Percentiles rank a stretch among this genome's conserved stretches.
These are phyloP conservation scores for Metellina segmentata DNA, from an alignment of 2,888 invertebrate species.

Conservation along the genomic window DNA sequence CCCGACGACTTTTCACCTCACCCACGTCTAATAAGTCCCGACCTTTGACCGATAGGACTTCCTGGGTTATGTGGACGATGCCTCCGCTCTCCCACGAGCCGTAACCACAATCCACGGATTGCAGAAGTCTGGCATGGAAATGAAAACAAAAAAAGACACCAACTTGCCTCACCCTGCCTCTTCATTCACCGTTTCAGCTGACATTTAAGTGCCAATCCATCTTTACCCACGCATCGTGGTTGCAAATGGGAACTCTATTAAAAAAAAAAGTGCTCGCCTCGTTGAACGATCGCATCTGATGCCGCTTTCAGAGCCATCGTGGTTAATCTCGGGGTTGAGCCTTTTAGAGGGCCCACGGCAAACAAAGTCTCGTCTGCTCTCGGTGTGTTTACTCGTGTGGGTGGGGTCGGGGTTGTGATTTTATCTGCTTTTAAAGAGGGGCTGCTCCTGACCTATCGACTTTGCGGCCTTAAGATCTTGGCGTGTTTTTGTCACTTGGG, in stretches of 20 bases:
- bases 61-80: conserved; percentile 5
- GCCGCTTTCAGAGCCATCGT: neutral
- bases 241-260: neutral
- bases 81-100: conserved; percentile 5
- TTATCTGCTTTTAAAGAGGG: conserved; percentile 46
- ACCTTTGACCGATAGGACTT: conserved; percentile 36
- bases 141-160: neutral
- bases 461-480: neutral
- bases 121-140: no score
- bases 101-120: neutral
- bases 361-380: conserved; percentile 5
- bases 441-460: neutral
- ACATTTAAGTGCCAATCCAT: conserved; percentile 39
- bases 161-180: no score
- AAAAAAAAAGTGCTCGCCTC: neutral
- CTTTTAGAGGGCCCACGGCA: conserved; percentile 4
- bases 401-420: conserved; percentile 32
- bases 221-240: conserved; percentile 48
- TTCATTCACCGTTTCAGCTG: conserved; percentile 15
- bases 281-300: conserved; percentile 16
- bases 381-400: conserved; percentile 38
- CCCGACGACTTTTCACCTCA: neutral
- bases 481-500: conserved; percentile 4
- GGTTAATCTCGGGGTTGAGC: neutral
- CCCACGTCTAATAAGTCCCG: conserved; percentile 18